phyloP scores from a whole-genome alignment of 2,113 vertebrate species.

The Oreocharis arfaki region DNA sequence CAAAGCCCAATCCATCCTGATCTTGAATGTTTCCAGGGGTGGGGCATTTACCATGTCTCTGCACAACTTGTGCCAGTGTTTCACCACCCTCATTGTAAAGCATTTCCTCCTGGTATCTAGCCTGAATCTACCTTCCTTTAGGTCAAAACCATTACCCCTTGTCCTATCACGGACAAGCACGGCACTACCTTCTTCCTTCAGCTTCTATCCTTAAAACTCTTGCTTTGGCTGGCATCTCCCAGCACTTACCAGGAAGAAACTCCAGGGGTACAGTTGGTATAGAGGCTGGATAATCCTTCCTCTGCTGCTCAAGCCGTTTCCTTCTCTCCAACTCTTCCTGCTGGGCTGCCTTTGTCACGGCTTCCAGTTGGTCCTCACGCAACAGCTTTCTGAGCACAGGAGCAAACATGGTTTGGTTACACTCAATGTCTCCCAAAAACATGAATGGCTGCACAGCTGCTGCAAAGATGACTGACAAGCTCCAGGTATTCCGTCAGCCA shows the following conservation, averaged over 20 bases:
- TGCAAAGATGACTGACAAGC: not conserved
- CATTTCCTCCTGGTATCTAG: not conserved
- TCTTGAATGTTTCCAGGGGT: not conserved
- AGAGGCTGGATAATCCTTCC: slow-evolving; percentile 88
- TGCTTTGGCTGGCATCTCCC: not conserved
- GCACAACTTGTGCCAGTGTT: not conserved
- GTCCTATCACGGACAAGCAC: not conserved
- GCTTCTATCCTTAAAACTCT: not conserved
- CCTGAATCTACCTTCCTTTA: not conserved
- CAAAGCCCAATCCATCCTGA: not conserved
- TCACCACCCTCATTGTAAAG: not conserved
- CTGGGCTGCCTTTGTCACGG: slow-evolving; percentile 95
- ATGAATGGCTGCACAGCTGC: not conserved
- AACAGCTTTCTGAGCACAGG: slow-evolving; percentile 85
- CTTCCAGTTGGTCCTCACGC: slow-evolving; percentile 94
- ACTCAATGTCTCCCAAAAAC: not conserved
- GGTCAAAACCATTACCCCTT: not conserved
- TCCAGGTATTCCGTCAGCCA: not conserved
- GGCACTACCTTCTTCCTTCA: not conserved
- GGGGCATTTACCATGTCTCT: not conserved
- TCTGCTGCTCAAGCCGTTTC: slow-evolving; percentile 93
- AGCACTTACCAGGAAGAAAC: slow-evolving; percentile 75
- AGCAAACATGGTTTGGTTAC: not conserved
- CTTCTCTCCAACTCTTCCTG: slow-evolving; percentile 95
- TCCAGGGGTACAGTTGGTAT: slow-evolving; percentile 73